These are phyloP conservation scores for Platanista minor DNA, from an alignment of 2,113 vertebrate genomes.

Conservation along the genomic window DNA sequence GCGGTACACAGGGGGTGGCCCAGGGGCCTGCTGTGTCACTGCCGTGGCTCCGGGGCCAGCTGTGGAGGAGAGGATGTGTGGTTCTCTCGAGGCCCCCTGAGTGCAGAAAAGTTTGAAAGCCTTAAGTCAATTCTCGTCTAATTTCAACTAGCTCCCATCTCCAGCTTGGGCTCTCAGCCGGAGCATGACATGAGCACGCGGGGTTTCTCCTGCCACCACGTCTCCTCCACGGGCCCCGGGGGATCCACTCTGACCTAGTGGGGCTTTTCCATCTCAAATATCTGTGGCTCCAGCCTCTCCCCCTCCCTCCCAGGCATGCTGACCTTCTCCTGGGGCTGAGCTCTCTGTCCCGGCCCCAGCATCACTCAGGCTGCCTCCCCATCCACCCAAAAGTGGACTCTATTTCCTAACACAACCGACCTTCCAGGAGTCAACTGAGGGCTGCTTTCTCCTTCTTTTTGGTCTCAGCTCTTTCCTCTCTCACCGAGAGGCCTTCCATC, in stretches of 20 bases:
- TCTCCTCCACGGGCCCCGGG: background rate
- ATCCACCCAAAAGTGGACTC: background rate
- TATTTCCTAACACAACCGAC: no score
- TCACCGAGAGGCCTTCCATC: background rate
- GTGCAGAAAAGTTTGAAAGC: slow-evolving; percentile 33
- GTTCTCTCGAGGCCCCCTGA: background rate
- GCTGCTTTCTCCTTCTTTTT: background rate
- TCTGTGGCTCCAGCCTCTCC: background rate
- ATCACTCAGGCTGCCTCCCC: background rate
- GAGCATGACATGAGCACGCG: background rate
- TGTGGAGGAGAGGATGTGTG: background rate
- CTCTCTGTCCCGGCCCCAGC: background rate
- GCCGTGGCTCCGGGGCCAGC: background rate
- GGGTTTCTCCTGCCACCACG: background rate
- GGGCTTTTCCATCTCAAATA: background rate
- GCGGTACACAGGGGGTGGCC: background rate
- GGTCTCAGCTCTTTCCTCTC: background rate
- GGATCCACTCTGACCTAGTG: background rate
- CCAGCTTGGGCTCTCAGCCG: background rate
- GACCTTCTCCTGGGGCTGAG: background rate
- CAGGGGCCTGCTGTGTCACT: background rate
- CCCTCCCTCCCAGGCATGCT: background rate
- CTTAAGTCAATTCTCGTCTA: slow-evolving; percentile 54
- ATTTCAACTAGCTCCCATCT: background rate
- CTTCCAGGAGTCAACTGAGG: background rate